Evolutionary conservation across 2,888 invertebrate species (phyloP), one percentile per base, ranked within the genome.

Genomic region (Pheosia tremula): DNA sequence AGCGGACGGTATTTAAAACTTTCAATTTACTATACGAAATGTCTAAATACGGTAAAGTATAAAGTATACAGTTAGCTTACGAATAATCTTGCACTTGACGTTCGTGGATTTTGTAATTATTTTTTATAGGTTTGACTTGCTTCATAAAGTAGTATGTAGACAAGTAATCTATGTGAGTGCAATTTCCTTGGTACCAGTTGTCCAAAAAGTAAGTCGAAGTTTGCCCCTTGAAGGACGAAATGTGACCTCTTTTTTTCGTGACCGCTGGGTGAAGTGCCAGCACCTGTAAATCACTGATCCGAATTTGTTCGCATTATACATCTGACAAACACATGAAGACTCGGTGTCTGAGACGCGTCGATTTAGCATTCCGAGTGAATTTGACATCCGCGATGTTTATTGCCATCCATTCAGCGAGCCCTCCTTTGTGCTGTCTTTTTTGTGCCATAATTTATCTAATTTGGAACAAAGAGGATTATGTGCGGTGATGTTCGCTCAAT

Each of bases 361-460:
- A 88, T 88, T 88, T 85, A 86, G 72, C 85, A 86, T 87, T 85
- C 83, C 78, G 77, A 83, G 83, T 90, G 88, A 83, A 86, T 88
- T 88, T 90, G 90, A 90, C 90, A 84, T 87, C 80, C 84, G 72
- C 83, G 82, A 86, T 88, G 88, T 90, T 88, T 90, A 90, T 90
- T 87, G 83, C 81, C 84, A 80, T 78, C 80, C 82, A 79, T 76
- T 75, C 80, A 81, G 79, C 79, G 74, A 67, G 82, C 80, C 78
- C 79, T 79, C 84, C 81, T 87, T 89, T 88, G 86, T 87, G 78
- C 69, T 79, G 82, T 83, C 84, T 88, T 88, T 45, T 90, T 87
- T 86, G 85, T 85, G 84, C 85, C 82, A 84, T 88, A 90, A 90
- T 89, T 89, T 89, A 89, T 89, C 86, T 88, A 87, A 90, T 90